These are phyloP conservation scores for Erpetoichthys calabaricus DNA, from an alignment of 2,797 vertebrate species.

Conservation along the genomic window DNA sequence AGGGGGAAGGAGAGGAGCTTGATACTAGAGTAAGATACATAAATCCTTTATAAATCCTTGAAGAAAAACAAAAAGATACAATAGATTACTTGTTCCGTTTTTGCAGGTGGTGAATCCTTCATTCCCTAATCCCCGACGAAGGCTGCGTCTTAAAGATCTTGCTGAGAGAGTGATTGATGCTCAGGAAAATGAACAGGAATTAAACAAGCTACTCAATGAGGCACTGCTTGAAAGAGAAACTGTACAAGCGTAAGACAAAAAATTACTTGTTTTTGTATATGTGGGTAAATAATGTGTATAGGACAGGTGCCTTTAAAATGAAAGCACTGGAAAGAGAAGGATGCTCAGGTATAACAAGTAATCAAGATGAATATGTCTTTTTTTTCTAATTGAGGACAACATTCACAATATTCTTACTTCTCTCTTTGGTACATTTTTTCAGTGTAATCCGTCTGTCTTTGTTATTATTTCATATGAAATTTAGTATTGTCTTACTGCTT, in stretches of 20 bases:
- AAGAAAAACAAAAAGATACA: no score
- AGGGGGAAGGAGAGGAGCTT: constrained; percentile 48
- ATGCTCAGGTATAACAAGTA: background rate
- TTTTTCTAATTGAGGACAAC: no score
- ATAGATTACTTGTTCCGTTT: no score
- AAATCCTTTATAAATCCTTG: no score
- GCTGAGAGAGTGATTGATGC: constrained; percentile 71
- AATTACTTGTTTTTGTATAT: no score
- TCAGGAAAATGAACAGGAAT: constrained; percentile 74
- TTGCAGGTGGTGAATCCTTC: constrained; percentile 81
- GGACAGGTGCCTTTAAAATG: no score
- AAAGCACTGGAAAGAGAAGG: background rate
- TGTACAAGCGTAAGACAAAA: constrained; percentile 61
- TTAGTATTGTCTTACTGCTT: no score
- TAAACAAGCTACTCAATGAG: constrained; percentile 73
- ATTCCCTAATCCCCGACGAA: constrained; percentile 78
- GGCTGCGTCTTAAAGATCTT: constrained; percentile 60
- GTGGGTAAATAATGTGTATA: no score
- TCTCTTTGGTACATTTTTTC: no score
- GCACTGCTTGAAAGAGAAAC: constrained; percentile 75
- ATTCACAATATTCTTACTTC: no score
- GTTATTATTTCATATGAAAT: no score
- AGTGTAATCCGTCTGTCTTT: no score
- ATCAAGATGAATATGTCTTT: background rate
- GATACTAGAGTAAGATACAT: constrained; percentile 50